phyloP scores from a whole-genome alignment of 2,113 vertebrate genomes.

The Podiceps cristatus region DNA sequence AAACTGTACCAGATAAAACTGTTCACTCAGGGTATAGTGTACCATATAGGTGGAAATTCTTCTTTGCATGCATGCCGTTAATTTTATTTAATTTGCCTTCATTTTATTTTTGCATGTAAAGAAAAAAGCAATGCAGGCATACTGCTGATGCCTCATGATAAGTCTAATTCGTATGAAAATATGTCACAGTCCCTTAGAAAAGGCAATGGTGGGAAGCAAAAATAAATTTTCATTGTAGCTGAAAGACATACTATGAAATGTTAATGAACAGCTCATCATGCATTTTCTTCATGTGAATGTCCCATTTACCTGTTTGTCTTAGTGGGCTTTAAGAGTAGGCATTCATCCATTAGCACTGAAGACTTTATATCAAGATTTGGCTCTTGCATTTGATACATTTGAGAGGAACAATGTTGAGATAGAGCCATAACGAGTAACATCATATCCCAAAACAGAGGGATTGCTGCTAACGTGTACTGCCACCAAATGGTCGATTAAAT shows the following conservation, averaged over 20 bases:
- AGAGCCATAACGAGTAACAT: neutral
- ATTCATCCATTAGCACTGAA: neutral
- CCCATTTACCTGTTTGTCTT: neutral
- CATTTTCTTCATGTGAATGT: neutral
- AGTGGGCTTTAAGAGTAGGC: neutral
- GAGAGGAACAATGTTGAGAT: neutral
- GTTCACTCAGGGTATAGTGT: neutral
- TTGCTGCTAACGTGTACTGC: conserved; percentile 71
- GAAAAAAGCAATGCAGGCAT: neutral
- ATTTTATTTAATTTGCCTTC: neutral
- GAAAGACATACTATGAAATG: neutral
- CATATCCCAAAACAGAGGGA: neutral
- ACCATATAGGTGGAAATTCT: neutral
- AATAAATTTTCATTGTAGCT: neutral
- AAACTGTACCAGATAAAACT: conserved; percentile 45
- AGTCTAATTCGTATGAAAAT: neutral
- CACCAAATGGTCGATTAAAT: conserved; percentile 70
- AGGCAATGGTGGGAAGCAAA: neutral
- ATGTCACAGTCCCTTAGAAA: neutral
- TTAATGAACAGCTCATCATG: neutral
- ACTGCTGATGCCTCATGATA: neutral
- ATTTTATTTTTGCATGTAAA: neutral
- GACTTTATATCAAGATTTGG: neutral
- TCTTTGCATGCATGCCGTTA: neutral
- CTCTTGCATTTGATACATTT: neutral